These are phyloP conservation scores for Oplegnathus fasciatus DNA, from an alignment of 2,113 vertebrate species.

Conservation along the genomic window DNA sequence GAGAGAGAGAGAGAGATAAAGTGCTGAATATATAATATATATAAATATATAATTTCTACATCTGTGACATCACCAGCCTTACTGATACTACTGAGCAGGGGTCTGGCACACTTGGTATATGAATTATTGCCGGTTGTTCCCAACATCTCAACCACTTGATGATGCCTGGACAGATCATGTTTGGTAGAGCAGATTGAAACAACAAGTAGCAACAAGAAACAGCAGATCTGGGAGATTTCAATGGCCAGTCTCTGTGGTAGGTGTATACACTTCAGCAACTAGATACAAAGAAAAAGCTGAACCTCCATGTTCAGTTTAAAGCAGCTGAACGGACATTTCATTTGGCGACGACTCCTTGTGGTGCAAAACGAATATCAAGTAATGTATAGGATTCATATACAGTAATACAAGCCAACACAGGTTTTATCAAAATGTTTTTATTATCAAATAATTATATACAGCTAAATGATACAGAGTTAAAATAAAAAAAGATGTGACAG, in stretches of 20 bases:
- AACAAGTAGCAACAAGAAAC: not conserved
- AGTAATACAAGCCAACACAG: not conserved
- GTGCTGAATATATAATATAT: too few relatives aligned
- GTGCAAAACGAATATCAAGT: not conserved
- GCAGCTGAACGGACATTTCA: fast-evolving
- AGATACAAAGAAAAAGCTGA: too few relatives aligned
- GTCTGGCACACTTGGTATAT: not conserved
- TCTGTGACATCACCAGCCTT: not conserved
- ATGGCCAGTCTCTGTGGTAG: not conserved
- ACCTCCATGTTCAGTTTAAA: not conserved
- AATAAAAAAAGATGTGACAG: not conserved
- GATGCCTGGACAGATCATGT: not conserved
- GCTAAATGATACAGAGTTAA: not conserved
- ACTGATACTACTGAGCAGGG: not conserved
- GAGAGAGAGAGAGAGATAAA: too few relatives aligned
- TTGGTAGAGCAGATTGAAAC: not conserved
- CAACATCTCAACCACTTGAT: too few relatives aligned
- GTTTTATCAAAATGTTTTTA: not conserved
- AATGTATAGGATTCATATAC: not conserved
- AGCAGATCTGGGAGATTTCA: not conserved
- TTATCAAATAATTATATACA: not conserved
- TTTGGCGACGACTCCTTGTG: not conserved
- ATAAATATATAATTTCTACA: not conserved
- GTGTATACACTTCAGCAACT: not conserved
- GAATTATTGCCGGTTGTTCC: not conserved